These are phyloP conservation scores for Buathra laborator DNA, from an alignment of 2,888 invertebrate genomes.

Conservation along the genomic window DNA sequence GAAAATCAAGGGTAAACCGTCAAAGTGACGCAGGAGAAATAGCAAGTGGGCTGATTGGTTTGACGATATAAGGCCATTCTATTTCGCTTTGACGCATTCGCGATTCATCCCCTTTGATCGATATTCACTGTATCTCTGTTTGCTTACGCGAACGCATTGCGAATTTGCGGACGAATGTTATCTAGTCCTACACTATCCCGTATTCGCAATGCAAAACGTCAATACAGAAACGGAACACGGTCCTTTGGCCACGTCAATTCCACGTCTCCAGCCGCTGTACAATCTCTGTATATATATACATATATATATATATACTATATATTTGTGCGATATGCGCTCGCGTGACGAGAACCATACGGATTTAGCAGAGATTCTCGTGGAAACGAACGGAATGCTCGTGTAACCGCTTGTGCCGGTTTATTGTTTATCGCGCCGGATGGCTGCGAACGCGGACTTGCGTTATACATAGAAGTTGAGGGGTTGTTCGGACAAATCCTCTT, in stretches of 20 bases:
- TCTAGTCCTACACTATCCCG: slow-evolving; percentile 39
- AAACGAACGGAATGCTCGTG: neutral
- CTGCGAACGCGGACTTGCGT: slow-evolving; percentile 4
- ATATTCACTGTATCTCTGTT: slow-evolving; percentile 49
- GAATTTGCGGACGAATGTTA: slow-evolving; percentile 64
- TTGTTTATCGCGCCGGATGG: slow-evolving; percentile 12
- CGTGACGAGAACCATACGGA: slow-evolving; percentile 22
- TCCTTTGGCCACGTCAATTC: slow-evolving; percentile 55
- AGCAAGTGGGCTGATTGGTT: neutral
- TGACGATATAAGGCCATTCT: neutral
- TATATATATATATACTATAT: neutral
- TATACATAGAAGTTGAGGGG: slow-evolving; percentile 27
- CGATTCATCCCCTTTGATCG: slow-evolving; percentile 65
- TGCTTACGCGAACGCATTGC: slow-evolving; percentile 49
- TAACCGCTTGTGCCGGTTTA: slow-evolving; percentile 6
- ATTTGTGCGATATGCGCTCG: slow-evolving; percentile 26
- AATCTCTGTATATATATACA: no score
- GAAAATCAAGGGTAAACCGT: neutral
- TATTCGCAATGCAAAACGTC: slow-evolving; percentile 23
- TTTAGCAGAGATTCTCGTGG: neutral
- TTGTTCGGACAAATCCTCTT: slow-evolving; percentile 33
- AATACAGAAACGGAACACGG: slow-evolving; percentile 6
- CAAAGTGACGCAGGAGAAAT: neutral
- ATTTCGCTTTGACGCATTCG: slow-evolving; percentile 39
- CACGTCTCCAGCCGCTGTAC: slow-evolving; percentile 47